Base-by-base conservation (phyloP, 2,113 vertebrate genomes). In the Motacilla tschutschensis region DNA sequence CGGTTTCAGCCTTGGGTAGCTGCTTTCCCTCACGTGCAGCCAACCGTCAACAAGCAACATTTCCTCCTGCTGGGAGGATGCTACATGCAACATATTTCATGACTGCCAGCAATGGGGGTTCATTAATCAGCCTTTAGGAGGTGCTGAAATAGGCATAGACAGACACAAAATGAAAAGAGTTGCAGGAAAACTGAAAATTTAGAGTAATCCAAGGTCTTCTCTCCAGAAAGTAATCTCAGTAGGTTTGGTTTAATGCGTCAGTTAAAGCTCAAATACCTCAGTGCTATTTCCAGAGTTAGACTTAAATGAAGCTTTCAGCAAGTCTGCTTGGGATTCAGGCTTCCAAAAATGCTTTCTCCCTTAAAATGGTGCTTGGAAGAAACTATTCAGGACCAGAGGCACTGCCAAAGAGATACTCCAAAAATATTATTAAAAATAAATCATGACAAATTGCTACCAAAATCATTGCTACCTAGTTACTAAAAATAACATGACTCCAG, bases 81-180 rank as follows among this genome's bases (percentile, higher is more conserved):
- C 73, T 85, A 17, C 70, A 66, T 6, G 59, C 76, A 83, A 81
- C 59, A 25, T 76, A 90, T 88, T 85, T 87, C 85, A 91, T 40
- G 67, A 47, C 55, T 73, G 80, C 84, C 91, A 84, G 54, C 51
- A 71, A 71, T 5, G n/a, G 69, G 69, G 26, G 64, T 83, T 89
- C 76, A 89, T 89, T 80, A 88, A 87, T 80, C 81, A 89, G 76
- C 72, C 93, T 65, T n/a, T 69, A 80, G 87, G 79, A 93, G 84
- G 82, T 75, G 92, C 90, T 93, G 92, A 80, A 88, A 53, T 7
- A 31, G 54, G 57, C 58, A 87, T 0, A 0, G 26, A 25, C 31
- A 65, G 54, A 17, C 16, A 43, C 21, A 47, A 70, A 73, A 58
- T 2, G 3, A 55, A 35, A 58, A 75, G 24, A 26, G 21, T 4